Conservation (phyloP, 1,140 invertebrate species). For the Trachymyrmex cornetzi region DNA sequence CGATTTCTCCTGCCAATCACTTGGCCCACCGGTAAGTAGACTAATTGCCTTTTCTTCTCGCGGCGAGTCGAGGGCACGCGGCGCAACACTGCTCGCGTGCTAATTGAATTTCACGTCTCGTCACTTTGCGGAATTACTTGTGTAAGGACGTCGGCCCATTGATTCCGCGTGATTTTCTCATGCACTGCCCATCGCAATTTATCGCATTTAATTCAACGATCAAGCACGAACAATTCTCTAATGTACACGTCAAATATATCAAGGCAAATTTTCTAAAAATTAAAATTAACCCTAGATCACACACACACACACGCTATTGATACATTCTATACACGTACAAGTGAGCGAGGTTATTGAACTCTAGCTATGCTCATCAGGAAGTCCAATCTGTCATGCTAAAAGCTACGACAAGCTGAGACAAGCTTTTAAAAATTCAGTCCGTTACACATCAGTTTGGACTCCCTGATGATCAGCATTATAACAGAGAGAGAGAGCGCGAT, state of each 20-base stretch:
- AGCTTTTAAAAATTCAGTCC: no score
- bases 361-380: no score
- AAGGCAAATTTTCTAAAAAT: not conserved
- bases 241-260: not conserved
- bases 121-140: conserved; percentile 45
- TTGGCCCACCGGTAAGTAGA: conserved; percentile 60
- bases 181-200: not conserved
- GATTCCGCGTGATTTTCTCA: conserved; percentile 38
- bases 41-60: conserved; percentile 70
- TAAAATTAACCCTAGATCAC: not conserved
- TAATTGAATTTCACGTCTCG: conserved; percentile 69
- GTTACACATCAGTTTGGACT: no score
- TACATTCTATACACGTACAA: no score
- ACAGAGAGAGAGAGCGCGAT: no score
- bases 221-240: conserved; percentile 19
- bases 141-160: conserved; percentile 38
- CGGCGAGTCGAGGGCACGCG: not conserved
- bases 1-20: conserved; percentile 63
- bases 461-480: no score
- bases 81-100: conserved; percentile 26
- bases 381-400: no score
- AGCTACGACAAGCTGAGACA: no score
- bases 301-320: no score
- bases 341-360: no score
- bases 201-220: not conserved